Base-by-base conservation (phyloP, 2,797 vertebrate species). In the Coilia nasus region DNA sequence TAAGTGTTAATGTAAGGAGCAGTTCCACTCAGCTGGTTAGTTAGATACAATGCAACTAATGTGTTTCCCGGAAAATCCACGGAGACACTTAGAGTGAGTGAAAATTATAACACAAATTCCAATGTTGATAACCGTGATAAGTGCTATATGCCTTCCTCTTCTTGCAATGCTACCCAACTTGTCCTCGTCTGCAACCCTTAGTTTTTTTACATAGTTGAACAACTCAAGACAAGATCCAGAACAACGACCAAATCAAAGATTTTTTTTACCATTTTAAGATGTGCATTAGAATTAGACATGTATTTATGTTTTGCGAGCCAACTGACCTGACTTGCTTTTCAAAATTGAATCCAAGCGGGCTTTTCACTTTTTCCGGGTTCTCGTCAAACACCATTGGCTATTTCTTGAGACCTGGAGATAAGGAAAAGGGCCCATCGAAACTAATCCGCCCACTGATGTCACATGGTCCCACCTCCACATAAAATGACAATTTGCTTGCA, bases 361-460 rank as follows among this genome's bases (percentile, higher is more conserved):
- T 95, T 95, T 95, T 87, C 86, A 81, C 82, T 83, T 57, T 25
- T 96, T 95, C 94, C 93, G 93, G 90, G 84, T 28, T 91, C 78
- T 6, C 56, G 81, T 3, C 50, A 2, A 56, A 21, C 64, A 57
- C 87, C 89, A 94, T 94, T 96, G 93, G 94, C 64, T 93, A 28
- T 4, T 35, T 44, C 31, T 41, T 17, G 17, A 78, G 71, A 41
- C 71, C 31, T 41, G 5, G 17, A 19, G 31, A 25, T 19, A 44
- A 21, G 28, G 64, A 21, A 78, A 78, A 75, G 35, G 35, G 7
- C 31, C 35, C 35, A 78, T 21, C 67, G 67, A 78, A 78, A 75
- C 67, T 35, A 17, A 35, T 5, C 67, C 31, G 67, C 67, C 71
- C 71, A 41, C 71, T 71, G 1, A 14, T 35, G 67, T 71, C 4